Evolutionary conservation across 2,888 invertebrate genomes (phyloP).

Genomic region (Ichneumoninae sp.): DNA sequence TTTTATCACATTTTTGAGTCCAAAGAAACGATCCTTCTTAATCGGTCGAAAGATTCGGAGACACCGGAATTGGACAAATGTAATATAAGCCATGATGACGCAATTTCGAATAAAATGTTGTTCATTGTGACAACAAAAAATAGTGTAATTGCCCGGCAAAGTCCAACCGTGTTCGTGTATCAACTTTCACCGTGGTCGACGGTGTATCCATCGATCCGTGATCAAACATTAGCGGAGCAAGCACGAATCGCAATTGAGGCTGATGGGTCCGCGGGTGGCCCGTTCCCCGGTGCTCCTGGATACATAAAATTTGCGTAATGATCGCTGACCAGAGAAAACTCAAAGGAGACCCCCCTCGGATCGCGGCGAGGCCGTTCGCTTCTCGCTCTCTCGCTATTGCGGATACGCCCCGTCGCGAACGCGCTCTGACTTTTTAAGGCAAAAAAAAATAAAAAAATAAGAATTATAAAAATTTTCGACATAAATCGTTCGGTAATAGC

Average conservation of each 20-base stretch:
- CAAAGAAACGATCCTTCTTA: neutral
- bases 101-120: neutral
- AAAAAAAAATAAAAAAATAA: conserved; percentile 7
- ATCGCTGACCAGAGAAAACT: conserved; percentile 53
- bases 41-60: neutral
- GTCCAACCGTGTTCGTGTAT: conserved; percentile 27
- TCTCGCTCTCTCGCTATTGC: conserved; percentile 31
- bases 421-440: conserved; percentile 37
- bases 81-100: neutral
- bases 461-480: neutral
- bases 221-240: conserved; percentile 33
- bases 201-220: conserved; percentile 56
- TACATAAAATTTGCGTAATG: conserved; percentile 68
- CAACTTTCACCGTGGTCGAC: conserved; percentile 60
- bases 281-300: conserved; percentile 53
- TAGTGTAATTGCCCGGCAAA: conserved; percentile 38
- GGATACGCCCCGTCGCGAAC: conserved; percentile 46
- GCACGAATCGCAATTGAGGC: conserved; percentile 52
- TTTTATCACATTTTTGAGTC: too few species aligned
- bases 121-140: neutral
- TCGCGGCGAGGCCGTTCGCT: conserved; percentile 46
- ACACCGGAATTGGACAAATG: neutral
- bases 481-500: conserved; percentile 35
- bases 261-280: conserved; percentile 59
- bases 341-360: conserved; percentile 55